Conservation (phyloP, 2,888 invertebrate genomes). For the Macroteleia sp. region DNA sequence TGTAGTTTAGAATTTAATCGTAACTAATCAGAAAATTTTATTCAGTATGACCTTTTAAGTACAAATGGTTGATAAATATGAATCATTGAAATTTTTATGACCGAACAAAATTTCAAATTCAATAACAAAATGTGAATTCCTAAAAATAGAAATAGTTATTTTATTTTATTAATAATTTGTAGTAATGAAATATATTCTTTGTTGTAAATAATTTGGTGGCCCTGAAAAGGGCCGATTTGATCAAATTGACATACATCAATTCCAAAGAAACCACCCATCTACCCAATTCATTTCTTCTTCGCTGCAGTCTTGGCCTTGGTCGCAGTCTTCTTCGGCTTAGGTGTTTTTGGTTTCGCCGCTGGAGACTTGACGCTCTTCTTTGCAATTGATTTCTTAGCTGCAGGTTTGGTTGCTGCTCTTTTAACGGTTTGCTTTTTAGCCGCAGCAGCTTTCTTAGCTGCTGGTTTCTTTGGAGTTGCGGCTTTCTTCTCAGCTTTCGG, state of each 20-base stretch:
- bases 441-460: conserved; percentile 7
- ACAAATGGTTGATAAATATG: no score
- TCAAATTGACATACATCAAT: background rate
- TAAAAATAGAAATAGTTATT: no score
- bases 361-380: conserved; percentile 62
- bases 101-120: no score
- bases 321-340: conserved; percentile 62
- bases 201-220: conserved; percentile 23
- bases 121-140: no score
- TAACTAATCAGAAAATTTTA: no score
- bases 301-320: background rate
- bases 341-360: conserved; percentile 62
- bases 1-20: no score
- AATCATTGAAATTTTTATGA: no score
- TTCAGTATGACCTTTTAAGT: no score
- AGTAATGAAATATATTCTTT: no score
- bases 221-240: conserved; percentile 41
- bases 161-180: no score
- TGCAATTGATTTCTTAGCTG: conserved; percentile 27
- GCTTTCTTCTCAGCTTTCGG: no score
- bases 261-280: background rate
- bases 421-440: conserved; percentile 8
- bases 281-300: conserved; percentile 17
- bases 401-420: conserved; percentile 4
- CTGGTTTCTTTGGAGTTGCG: no score